Evolutionary conservation across 2,113 vertebrate species (phyloP).

Genomic region (Okapia johnstoni): DNA sequence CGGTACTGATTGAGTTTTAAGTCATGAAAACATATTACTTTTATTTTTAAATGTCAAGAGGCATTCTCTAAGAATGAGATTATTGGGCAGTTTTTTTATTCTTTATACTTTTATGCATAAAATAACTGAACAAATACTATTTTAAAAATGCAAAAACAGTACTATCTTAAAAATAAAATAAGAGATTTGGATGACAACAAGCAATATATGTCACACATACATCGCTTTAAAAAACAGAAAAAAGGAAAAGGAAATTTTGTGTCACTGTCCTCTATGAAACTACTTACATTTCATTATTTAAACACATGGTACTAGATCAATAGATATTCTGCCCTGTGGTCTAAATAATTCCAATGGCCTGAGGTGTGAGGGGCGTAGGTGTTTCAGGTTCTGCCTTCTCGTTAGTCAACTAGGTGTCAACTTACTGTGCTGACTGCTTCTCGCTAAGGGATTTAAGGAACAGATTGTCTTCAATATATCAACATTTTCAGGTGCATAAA

Average conservation of each 20-base stretch:
- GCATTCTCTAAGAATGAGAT: neutral
- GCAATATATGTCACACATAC: neutral
- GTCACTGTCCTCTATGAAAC: neutral
- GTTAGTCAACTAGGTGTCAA: neutral
- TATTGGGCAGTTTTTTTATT: neutral
- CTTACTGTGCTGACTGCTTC: neutral
- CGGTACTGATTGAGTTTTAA: neutral
- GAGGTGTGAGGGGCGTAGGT: no score
- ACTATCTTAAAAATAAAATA: slow-evolving; percentile 14
- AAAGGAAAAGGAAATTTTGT: neutral
- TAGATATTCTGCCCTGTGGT: neutral
- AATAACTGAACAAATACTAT: neutral
- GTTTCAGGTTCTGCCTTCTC: neutral
- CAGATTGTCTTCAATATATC: neutral
- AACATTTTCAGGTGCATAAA: neutral
- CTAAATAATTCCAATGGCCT: neutral
- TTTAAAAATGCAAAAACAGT: neutral
- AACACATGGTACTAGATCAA: slow-evolving; percentile 3
- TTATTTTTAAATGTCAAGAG: slow-evolving; percentile 20
- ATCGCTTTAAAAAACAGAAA: neutral
- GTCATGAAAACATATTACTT: neutral
- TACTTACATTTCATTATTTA: neutral
- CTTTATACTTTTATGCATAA: neutral
- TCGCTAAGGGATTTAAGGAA: neutral
- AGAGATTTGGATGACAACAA: neutral